Evolutionary conservation across 2,888 invertebrate genomes (phyloP).

Genomic region (Ecdyonurus torrentis): DNA sequence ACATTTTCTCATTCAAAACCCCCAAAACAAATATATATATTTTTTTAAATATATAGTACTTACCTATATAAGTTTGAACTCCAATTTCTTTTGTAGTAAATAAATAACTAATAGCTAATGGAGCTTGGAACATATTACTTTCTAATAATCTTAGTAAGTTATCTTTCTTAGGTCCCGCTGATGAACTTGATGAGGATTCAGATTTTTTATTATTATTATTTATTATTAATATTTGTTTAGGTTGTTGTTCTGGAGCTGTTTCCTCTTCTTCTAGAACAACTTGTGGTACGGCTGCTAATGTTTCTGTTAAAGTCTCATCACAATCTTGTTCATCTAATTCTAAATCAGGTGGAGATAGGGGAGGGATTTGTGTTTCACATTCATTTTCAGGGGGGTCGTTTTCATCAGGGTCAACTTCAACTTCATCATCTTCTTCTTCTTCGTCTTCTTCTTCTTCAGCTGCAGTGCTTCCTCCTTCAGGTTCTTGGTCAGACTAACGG

Average conservation of each 20-base stretch:
- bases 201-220: not conserved
- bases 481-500: not conserved
- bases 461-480: not conserved
- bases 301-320: too few relatives aligned
- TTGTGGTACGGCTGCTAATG: too few relatives aligned
- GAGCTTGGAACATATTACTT: constrained; percentile 94
- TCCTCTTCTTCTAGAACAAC: not conserved
- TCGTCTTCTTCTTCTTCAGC: not conserved
- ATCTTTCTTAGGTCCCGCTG: constrained; percentile 9
- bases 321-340: too few relatives aligned
- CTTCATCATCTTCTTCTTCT: not conserved
- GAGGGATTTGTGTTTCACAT: too few relatives aligned
- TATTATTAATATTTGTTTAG: not conserved
- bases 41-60: constrained; percentile 16
- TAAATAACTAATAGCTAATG: constrained; percentile 94
- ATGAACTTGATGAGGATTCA: constrained; percentile 8
- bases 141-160: constrained; percentile 68
- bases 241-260: not conserved
- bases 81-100: constrained; percentile 98
- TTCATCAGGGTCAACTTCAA: not conserved
- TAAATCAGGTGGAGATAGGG: too few relatives aligned
- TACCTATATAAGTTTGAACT: constrained; percentile 88
- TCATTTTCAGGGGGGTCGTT: too few relatives aligned
- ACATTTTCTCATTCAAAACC: not conserved
- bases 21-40: not conserved